A percentile compares a stretch with the other conserved stretches of the same genome.
Evolutionary conservation across 2,797 vertebrate species (phyloP).

Genomic region (Urophycis tenuis): DNA sequence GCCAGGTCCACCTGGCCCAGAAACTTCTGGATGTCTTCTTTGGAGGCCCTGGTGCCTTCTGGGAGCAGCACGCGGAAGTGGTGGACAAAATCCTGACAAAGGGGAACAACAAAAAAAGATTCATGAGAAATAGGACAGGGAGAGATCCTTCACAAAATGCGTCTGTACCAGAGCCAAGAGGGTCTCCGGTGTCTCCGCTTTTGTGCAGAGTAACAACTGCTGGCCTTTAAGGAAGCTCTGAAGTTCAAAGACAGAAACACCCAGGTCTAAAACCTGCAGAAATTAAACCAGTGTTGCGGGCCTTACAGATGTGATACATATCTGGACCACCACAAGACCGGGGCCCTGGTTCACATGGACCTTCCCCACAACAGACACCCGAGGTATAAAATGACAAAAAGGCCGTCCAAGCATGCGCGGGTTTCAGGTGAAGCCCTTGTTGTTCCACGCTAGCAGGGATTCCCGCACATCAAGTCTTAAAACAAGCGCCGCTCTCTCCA

Average conservation of each 20-base stretch:
- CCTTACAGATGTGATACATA: not conserved
- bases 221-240: slow-evolving; percentile 3
- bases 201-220: not conserved
- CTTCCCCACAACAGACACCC: slow-evolving; percentile 2
- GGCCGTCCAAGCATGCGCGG: slow-evolving; percentile 39
- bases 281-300: not conserved
- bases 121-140: slow-evolving; percentile 5
- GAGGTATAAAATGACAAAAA: slow-evolving; percentile 9
- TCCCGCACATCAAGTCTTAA: slow-evolving; percentile 57
- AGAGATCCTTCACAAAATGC: not conserved
- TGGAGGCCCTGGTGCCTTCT: slow-evolving; percentile 70
- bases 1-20: slow-evolving; percentile 76
- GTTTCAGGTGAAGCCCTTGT: slow-evolving; percentile 47
- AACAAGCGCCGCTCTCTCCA: slow-evolving; percentile 52
- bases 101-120: not conserved
- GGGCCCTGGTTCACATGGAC: not conserved
- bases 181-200: not conserved
- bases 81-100: slow-evolving; percentile 83
- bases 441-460: slow-evolving; percentile 43
- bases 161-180: not conserved
- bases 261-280: not conserved
- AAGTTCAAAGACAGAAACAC: too few species aligned
- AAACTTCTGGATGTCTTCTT: slow-evolving; percentile 79
- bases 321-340: not conserved
- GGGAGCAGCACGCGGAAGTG: slow-evolving; percentile 90